Evolutionary conservation across 2,113 vertebrate genomes (phyloP), one percentile per base, ranked within the genome.

Genomic region (Xiphorhynchus elegans): DNA sequence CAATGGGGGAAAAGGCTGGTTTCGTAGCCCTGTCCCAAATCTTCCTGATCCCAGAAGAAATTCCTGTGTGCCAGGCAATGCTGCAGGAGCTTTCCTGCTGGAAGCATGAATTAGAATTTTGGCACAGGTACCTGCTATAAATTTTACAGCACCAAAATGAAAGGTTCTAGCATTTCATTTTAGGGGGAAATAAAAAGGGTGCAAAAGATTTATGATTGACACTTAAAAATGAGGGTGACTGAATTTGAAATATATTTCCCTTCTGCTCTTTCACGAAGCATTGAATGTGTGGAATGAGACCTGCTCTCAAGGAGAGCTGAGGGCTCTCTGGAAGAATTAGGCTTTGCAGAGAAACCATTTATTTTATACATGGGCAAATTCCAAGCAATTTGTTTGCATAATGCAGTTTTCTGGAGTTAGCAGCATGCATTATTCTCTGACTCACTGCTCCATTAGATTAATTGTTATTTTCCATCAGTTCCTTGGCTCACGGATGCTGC

Each of bases 381-480:
- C 84, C 84, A 66, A 77, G 55, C 31, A 58, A 53, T 69, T 77
- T 93, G 17, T 78, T 93, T 4, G 6, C 47, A 20, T 49, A 44
- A 49, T 82, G 81, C 82, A 85, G 20, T 60, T 91, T 72, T 75
- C 74, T 72, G 70, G 66, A 33, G n/a, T 95, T 64, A 16, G 4
- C 1, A 14, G 55, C 33, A 6, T 49, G 25, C 44, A 23, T 60
- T 58, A 62, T 73, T 87, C 66, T 42, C 82, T 85, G 67, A 62
- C 49, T 90, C 26, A 11, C 23, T 33, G n/a, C 46, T 92, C 63
- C 89, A 25, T 90, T 81, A 75, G 44, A 29, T 70, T 60, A 49
- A 80, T 95, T 96, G 79, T 47, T 16, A 21, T 87, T 92, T 92
- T 47, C 59, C 63, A 74, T 86, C 81, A 84, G 26, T 85, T 92